Base-by-base conservation (phyloP, 2,113 vertebrate species). In the Colaptes auratus region DNA sequence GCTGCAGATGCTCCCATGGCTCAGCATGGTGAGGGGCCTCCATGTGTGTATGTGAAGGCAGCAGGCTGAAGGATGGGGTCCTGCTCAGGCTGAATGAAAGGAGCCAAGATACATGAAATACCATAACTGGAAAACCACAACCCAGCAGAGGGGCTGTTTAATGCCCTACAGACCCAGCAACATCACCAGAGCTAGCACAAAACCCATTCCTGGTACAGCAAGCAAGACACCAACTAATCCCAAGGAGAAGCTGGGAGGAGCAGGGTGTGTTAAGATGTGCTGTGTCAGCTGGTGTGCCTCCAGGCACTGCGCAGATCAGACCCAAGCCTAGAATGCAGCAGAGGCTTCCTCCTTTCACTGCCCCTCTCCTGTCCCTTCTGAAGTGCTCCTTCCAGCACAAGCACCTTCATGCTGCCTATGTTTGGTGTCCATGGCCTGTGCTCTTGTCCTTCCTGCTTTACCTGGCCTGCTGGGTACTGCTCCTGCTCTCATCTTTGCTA, bases 91-190 rank as follows among this genome's bases (percentile, higher is more conserved):
- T 70, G 77, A 73, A 85, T 95, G 90, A 91, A 92, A 94, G 88
- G 46, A 95, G 80, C 82, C 93, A 94, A 94, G 73, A 79, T 65
- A 81, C 74, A 25, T 91, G 94, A 96, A 97, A 95, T 70, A 93
- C 0, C 80, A 95, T 93, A 94, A 95, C 92, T 95, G 95, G 94
- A 94, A 95, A 94, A 96, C 95, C 82, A 96, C 67, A 95, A 95
- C 96, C 95, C 91, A 92, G 93, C 92, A 86, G 96, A 92, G 90
- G 91, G 82, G 58, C 65, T 90, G 39, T 82, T 91, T 97, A 96
- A 96, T 92, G 86, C 50, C 59, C 70, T 82, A 13, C 94, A 95
- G 93, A 94, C 55, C 91, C 93, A 89, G 69, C 44, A 88, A 82
- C 86, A 93, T 46, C 90, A 86, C 53, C 76, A 70, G 86, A 76